Percentiles rank a stretch among this genome's conserved stretches.
phyloP scores from a whole-genome alignment of 2,888 invertebrate genomes.

The Chloromyia formosa region DNA sequence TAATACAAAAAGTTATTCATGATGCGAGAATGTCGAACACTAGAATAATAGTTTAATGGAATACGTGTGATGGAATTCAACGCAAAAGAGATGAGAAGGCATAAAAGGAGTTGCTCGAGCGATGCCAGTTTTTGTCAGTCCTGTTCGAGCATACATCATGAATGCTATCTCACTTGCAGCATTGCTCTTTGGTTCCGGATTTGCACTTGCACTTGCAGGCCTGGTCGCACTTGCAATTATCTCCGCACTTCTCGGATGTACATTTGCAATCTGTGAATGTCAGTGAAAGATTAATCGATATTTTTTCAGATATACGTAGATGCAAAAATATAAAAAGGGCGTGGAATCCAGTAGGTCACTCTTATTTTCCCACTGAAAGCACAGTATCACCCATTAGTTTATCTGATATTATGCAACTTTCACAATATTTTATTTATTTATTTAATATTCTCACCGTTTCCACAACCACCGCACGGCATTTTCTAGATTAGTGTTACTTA shows the following conservation, averaged over 20 bases:
- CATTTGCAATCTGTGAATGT: slow-evolving; percentile 58
- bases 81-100: not conserved
- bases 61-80: not conserved
- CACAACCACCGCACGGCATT: slow-evolving; percentile 47
- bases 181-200: slow-evolving; percentile 50
- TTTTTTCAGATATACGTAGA: not conserved
- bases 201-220: slow-evolving; percentile 54
- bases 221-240: slow-evolving; percentile 58
- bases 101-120: not conserved
- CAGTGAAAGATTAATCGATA: slow-evolving; percentile 26
- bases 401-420: not conserved
- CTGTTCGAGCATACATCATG: not conserved
- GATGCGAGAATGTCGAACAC: slow-evolving; percentile 10
- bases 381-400: no score
- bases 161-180: slow-evolving; percentile 38
- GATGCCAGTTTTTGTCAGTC: not conserved
- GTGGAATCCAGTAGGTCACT: no score
- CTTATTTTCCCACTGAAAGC: no score
- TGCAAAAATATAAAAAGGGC: no score
- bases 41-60: not conserved
- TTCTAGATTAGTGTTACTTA: slow-evolving; percentile 4
- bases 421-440: not conserved
- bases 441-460: slow-evolving; percentile 43
- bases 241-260: slow-evolving; percentile 57
- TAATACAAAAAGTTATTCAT: not conserved